Evolutionary conservation across 2,888 invertebrate species (phyloP).

Genomic region (Brassicogethes aeneus): DNA sequence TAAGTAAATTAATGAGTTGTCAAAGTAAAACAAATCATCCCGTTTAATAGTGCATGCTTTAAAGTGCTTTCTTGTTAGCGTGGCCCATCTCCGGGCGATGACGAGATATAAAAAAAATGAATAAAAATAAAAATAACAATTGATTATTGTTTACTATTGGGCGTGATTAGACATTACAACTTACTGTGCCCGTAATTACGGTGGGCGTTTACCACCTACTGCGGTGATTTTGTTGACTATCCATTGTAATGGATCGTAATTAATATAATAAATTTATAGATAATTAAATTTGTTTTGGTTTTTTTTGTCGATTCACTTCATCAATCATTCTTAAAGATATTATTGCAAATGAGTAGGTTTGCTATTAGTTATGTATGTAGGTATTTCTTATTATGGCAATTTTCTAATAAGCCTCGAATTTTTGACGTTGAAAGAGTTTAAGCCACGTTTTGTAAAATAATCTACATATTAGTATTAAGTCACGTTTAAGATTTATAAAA

Average conservation of each 20-base stretch:
- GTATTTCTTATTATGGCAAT: too few relatives aligned
- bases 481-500: too few relatives aligned
- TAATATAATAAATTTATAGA: slow-evolving; percentile 15
- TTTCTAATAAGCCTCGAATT: too few relatives aligned
- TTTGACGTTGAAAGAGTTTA: too few relatives aligned
- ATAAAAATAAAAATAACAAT: slow-evolving; percentile 11
- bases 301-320: neutral
- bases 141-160: slow-evolving; percentile 9
- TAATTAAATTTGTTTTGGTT: slow-evolving; percentile 8
- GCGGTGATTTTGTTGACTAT: slow-evolving; percentile 15
- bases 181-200: slow-evolving; percentile 12
- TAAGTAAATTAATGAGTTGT: neutral
- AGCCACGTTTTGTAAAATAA: too few relatives aligned
- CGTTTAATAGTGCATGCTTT: neutral
- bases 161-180: slow-evolving; percentile 9
- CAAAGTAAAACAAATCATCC: neutral
- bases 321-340: neutral
- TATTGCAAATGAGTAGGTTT: neutral
- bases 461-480: too few relatives aligned
- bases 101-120: neutral
- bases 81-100: neutral
- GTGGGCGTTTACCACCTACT: slow-evolving; percentile 18
- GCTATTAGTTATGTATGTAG: too few relatives aligned
- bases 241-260: slow-evolving; percentile 11
- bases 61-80: neutral